Evolutionary conservation across 2,113 vertebrate species (phyloP), one percentile per base, ranked within the genome.

Genomic region (Neopipo cinnamomea): DNA sequence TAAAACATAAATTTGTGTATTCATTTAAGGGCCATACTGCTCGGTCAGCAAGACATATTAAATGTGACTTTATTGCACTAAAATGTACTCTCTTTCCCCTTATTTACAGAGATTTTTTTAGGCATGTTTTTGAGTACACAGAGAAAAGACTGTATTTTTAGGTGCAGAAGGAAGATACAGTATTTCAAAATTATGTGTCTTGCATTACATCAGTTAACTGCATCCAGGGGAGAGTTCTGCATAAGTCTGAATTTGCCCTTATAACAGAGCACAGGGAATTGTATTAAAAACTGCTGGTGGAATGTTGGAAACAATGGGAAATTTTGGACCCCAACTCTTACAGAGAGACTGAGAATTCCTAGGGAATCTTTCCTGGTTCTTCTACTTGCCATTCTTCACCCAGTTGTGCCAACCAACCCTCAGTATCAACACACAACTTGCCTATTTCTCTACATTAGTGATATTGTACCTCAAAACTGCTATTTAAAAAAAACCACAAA

Each of bases 1-100:
- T 86, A 92, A 88, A 71, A 88, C 59, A 85, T 88, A 78, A 74
- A 90, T 95, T 89, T 91, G 24, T 62, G 33, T 91, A 81, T 93
- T 92, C 72, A 28, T 75, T 70, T 85, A 77, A 68, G 16, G 88
- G 66, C 56, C 63, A 85, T 94, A 95, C 39, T 93, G 42, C 82
- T 78, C 42, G 41, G 56, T 81, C 77, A 95, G 85, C 11, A 62
- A 93, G 70, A 65, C 30, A 14, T 61, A 82, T 66, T 83, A 89
- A 92, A 95, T 79, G 67, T 41, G 85, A 56, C 31, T 86, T 88
- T 89, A 81, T 47, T 74, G 47, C 46, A 70, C 56, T 67, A 75
- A 92, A 93, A 80, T 77, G 37, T 22, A 30, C 42, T 67, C 9
- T 35, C 28, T 90, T 88, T 85, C 83, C 19, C 50, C 46, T 85